Conservation (phyloP, 2,797 vertebrate species). For the Pangasius larnaudii region DNA sequence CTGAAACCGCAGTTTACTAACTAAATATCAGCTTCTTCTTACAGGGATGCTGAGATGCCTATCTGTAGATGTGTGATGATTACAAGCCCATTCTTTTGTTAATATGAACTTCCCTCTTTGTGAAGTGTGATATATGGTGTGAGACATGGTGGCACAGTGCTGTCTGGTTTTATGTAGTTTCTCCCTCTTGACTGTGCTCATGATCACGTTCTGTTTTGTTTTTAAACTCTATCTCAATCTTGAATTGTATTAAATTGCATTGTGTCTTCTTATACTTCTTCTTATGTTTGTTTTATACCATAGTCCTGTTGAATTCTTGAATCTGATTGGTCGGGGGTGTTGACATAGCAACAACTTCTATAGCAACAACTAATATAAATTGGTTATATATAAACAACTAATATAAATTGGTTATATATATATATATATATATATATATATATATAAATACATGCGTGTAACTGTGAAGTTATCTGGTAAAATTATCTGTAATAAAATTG, state of each 20-base stretch:
- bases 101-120: background rate
- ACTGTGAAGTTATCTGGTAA: background rate
- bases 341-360: background rate
- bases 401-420: too few relatives aligned
- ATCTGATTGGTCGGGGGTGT: background rate
- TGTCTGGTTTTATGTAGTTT: background rate
- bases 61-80: background rate
- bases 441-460: background rate
- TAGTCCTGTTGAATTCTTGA: background rate
- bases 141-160: background rate
- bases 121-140: background rate
- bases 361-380: background rate
- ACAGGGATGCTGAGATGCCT: background rate
- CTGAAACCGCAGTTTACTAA: conserved; percentile 6
- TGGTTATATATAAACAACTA: too few relatives aligned
- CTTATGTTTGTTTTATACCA: background rate
- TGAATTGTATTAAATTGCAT: background rate
- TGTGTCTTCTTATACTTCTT: background rate
- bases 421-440: too few relatives aligned
- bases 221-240: too few relatives aligned
- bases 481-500: too few relatives aligned
- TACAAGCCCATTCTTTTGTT: background rate
- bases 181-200: background rate
- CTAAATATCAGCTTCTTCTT: background rate
- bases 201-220: background rate